phyloP scores from a whole-genome alignment of 2,888 invertebrate genomes.

The Dyspetes luteomarginatus region DNA sequence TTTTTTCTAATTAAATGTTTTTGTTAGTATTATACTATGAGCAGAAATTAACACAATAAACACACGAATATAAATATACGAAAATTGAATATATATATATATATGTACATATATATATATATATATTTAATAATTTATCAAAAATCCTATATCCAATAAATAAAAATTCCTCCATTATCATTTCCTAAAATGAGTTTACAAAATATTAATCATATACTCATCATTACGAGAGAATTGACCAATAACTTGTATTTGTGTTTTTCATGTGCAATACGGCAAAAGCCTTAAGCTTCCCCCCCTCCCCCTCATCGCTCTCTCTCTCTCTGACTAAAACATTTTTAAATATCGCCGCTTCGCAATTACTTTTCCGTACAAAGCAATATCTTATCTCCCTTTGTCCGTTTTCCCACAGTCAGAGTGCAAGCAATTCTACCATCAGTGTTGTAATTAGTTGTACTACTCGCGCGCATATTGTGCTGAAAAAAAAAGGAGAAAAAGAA shows the following conservation, averaged over 20 bases:
- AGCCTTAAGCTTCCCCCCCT: conserved; percentile 33
- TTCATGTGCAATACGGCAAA: conserved; percentile 16
- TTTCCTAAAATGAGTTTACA: no score
- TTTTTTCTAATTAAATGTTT: conserved; percentile 82
- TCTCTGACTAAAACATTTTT: conserved; percentile 62
- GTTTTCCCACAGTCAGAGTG: conserved; percentile 55
- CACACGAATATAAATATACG: conserved; percentile 59
- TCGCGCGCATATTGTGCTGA: conserved; percentile 53
- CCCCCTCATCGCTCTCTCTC: conserved; percentile 5
- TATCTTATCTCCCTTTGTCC: conserved; percentile 79
- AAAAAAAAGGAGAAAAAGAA: conserved; percentile 30
- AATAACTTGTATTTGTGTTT: conserved; percentile 21
- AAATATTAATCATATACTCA: background rate
- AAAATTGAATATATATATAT: conserved; percentile 41
- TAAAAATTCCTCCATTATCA: background rate
- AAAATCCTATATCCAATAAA: background rate
- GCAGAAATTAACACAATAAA: conserved; percentile 78
- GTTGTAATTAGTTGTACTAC: conserved; percentile 67
- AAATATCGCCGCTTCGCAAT: conserved; percentile 77
- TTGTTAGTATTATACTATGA: conserved; percentile 79
- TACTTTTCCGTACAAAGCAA: conserved; percentile 76
- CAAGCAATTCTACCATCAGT: conserved; percentile 42
- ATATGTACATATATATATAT: conserved; percentile 13
- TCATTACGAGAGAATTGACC: background rate
- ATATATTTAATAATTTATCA: background rate